Conservation (phyloP, 2,797 vertebrate genomes). For the Phrynocephalus vlangalii region DNA sequence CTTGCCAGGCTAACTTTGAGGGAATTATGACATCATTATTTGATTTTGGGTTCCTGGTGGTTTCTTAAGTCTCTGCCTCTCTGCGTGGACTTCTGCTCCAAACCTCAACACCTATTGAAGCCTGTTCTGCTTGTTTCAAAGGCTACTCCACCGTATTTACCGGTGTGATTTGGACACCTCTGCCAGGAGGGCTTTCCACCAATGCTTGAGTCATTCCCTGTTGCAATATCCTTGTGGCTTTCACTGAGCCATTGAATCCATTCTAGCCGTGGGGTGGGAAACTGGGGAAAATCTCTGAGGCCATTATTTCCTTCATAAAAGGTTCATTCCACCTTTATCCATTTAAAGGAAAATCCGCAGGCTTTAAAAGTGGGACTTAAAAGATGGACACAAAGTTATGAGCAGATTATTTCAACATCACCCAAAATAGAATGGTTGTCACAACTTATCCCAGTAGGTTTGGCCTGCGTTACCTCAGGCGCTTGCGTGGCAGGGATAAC, state of each 20-base stretch:
- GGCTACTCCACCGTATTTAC: too few species aligned
- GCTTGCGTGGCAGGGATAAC: too few species aligned
- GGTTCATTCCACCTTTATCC: background rate
- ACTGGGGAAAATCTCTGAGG: background rate
- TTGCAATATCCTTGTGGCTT: background rate
- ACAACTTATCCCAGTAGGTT: too few species aligned
- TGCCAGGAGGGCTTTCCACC: background rate
- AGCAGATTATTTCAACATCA: background rate
- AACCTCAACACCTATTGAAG: background rate
- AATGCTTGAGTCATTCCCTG: background rate
- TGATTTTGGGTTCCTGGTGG: background rate
- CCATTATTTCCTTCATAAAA: background rate
- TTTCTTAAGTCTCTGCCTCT: background rate
- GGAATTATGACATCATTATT: background rate
- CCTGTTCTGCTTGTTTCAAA: background rate
- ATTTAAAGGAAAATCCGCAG: background rate
- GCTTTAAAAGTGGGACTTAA: background rate
- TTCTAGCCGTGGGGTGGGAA: background rate
- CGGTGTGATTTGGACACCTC: background rate
- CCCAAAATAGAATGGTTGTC: background rate
- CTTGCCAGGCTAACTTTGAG: too few species aligned
- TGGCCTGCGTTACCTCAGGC: background rate
- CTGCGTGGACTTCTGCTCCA: background rate
- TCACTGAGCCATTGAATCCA: background rate
- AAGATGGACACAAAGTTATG: background rate